Base-by-base conservation (phyloP, 2,888 invertebrate genomes). In the Drosophila fulvimacula region DNA sequence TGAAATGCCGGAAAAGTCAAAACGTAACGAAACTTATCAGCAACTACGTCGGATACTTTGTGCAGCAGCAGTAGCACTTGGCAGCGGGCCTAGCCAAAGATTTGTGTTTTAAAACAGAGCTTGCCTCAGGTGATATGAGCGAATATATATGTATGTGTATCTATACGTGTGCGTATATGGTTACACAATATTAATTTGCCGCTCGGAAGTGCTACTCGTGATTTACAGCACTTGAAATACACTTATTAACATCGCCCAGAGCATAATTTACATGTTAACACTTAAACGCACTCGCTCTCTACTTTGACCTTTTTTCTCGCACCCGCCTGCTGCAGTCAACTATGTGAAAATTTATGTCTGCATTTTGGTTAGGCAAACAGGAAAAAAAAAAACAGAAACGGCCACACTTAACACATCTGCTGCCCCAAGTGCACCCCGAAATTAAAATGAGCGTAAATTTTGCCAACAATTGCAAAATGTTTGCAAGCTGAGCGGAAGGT, bases 381-480 rank as follows among this genome's bases (percentile, higher is more conserved):
- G 51, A 53, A 58, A 46, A 62, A 56, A 57, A 57, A 60, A 38
- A 19, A 39, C 48, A 55, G 55, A 53, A 41, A 13, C 15, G 56
- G 64, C 39, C 66, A 69, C 74, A 78, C 84, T 81, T 65, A 87
- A 88, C 84, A 67, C 89, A 86, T 78, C 87, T 76, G 87, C 83
- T 62, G 83, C 76, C 62, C 49, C 44, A 30, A 67, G 21, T 36
- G 27, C 27, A 36, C 13, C 21, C 41, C 41, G n/a, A 82, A 82
- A 89, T 86, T 82, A 79, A 84, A 82, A 90, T 64, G 60, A 84
- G 87, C 86, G 90, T 82, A 91, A 88, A 91, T 91, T 92, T 90
- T 90, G 91, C 92, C 92, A 90, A 88, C 90, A 91, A 91, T 82
- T 91, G 91, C 92, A 90, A 90, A 91, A 89, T 83, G 60, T 58